phyloP scores from a whole-genome alignment of 2,797 vertebrate genomes.

The Eremophila alpestris region DNA sequence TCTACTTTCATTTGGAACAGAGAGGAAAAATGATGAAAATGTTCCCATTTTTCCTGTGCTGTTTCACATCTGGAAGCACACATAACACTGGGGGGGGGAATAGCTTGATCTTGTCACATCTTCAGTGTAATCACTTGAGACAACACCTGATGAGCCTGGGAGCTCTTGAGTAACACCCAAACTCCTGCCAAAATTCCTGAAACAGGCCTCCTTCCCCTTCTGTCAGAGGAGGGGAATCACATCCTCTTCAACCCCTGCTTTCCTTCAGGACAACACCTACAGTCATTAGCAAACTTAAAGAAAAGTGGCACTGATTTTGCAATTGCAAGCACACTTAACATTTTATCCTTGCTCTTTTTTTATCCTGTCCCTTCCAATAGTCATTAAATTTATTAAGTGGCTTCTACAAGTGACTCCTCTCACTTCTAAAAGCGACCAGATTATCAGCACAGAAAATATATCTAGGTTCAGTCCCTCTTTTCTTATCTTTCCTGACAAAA shows the following conservation, averaged over 20 bases:
- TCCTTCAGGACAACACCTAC: neutral
- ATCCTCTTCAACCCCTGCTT: neutral
- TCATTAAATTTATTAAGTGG: constrained; percentile 66
- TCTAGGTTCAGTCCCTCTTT: constrained; percentile 48
- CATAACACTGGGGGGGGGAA: neutral
- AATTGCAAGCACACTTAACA: neutral
- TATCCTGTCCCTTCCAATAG: constrained; percentile 42
- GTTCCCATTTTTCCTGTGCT: neutral
- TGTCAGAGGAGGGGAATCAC: neutral
- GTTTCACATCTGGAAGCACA: neutral
- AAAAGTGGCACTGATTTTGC: neutral
- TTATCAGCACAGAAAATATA: constrained; percentile 62
- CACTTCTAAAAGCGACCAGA: constrained; percentile 46
- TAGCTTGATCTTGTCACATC: neutral
- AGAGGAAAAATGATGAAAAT: neutral
- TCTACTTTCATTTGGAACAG: neutral
- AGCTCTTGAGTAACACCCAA: neutral
- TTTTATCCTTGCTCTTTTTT: constrained; percentile 52
- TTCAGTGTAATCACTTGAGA: neutral
- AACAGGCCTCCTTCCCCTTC: neutral
- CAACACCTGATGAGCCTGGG: neutral
- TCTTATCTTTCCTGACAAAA: constrained; percentile 67
- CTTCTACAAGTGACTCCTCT: constrained; percentile 55
- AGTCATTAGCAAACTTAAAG: constrained; percentile 1
- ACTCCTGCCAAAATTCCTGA: neutral